Evolutionary conservation across 2,888 invertebrate species (phyloP), one percentile per base, ranked within the genome.

Genomic region (Apodemia zela): DNA sequence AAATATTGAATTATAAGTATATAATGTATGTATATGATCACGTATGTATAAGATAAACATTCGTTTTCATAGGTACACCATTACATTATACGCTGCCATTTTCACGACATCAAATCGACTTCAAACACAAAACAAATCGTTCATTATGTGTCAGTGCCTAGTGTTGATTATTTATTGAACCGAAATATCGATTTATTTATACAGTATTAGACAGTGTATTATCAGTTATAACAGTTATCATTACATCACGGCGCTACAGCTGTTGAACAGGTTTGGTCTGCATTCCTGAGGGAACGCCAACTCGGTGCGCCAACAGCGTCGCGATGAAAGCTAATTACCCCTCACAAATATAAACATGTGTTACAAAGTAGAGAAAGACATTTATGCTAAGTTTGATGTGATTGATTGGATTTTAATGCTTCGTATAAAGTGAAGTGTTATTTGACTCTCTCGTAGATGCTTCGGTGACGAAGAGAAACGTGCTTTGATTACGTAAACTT

Each of bases 231-330:
- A 54, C 54, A 54, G 54, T 75, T 76, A 74, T 79, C 72, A 74
- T 82, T 80, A 80, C 81, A 80, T 79, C 80, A 80, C 74, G 73
- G 69, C 75, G 21, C 65, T 63, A 78, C 87, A 88, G 86, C 87
- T 87, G 87, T 81, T 77, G 68, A 80, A 82, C 85, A 72, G 80
- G 81, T 81, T 77, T 71, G 71, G 72, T 68, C 77, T 67, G 72
- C 86, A 88, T 87, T 87, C 87, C 86, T 83, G 77, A 84, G 87
- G 88, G 87, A 87, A 87, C 79, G 86, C 83, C 81, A 78, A 75
- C 75, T 73, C 70, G 38, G 65, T 65, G 70, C 73, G 77, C 77
- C 77, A 76, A 73, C 76, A 66, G 64, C 61, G 69, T 68, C 71
- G 71, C 73, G 71, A 73, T 68, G 67, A 61, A 58, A 61, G 65